Base-by-base conservation (phyloP, 1,140 invertebrate species). In the Bursaphelenchus mucronatus region DNA sequence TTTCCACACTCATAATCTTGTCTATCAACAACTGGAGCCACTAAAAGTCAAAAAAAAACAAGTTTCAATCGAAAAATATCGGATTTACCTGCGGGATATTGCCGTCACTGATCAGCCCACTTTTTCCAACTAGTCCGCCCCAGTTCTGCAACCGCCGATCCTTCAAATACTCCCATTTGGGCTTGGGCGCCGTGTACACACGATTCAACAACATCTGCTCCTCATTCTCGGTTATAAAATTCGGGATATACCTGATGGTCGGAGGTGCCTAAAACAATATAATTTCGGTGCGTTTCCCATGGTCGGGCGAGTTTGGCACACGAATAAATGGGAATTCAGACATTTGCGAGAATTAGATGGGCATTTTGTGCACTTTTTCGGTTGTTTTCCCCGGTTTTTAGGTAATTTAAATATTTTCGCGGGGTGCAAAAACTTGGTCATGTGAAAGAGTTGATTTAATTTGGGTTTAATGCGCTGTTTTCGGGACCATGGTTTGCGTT, bases 81-180 rank as follows among this genome's bases (percentile, higher is more conserved):
- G 30, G 41, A 57, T 49, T 10, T 19, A 79, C 76, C 57, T 65
- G 44, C 8, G 76, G 76, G 15, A 79, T 57, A 50, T 63, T 50
- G 11, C 69, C 77, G 57, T 68, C 66, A 13, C 70, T 57, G 15
- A 79, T 74, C 13, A 79, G 52, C 21, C 43, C 67, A 11, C 67
- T 67, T 15, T 73, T 62, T 19, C 74, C 69, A 9, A 78, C 68
- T 17, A 69, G 17, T 40, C 74, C 79, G 75, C 94, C 94, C 88
- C 94, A 97, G 82, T 97, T 95, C 83, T 97, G 92, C 10, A 97
- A 83, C 71, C 92, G 86, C 67, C 94, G 85, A 81, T 95, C 89
- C 19, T 88, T 88, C 40, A 98, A 84, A 79, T 91, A 89, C 5
- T 90, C 94, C 94, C 94, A 98, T 83, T 95, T 95, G 44, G 94